A percentile compares a stretch with the other conserved stretches of the same genome.
These are phyloP conservation scores for Emydura subglobosa DNA, from an alignment of 2,113 vertebrate genomes.

Conservation along the genomic window DNA sequence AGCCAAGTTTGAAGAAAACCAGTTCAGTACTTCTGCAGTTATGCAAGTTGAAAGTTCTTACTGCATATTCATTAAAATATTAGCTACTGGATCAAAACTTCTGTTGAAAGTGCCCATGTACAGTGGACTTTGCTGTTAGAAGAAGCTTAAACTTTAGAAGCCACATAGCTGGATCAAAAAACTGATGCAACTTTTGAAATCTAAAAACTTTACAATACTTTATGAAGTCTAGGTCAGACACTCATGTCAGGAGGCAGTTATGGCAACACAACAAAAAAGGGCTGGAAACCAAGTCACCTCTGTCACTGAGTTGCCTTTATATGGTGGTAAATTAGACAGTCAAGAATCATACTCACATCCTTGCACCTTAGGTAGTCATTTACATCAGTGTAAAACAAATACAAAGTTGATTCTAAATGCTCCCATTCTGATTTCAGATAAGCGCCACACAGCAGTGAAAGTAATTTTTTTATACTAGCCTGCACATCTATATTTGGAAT, in stretches of 20 bases:
- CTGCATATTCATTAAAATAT: slow-evolving; percentile 22
- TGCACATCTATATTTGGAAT: neutral
- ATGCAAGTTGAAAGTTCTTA: neutral
- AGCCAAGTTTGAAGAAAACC: neutral
- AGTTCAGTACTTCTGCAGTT: neutral
- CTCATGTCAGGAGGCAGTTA: neutral
- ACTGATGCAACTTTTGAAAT: neutral
- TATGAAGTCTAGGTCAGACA: neutral
- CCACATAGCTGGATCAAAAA: neutral
- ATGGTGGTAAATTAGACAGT: neutral
- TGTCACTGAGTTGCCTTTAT: neutral
- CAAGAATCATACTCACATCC: neutral
- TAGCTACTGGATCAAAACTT: slow-evolving; percentile 24
- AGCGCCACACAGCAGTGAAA: fast-evolving
- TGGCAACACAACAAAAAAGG: neutral
- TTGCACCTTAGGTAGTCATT: neutral
- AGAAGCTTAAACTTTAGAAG: neutral
- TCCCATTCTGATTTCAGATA: neutral
- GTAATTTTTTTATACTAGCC: neutral
- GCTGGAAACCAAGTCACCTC: neutral
- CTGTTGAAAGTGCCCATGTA: neutral
- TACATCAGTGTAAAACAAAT: neutral
- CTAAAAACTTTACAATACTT: neutral
- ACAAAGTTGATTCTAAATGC: neutral
- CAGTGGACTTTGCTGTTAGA: neutral